phyloP scores from a whole-genome alignment of 2,113 vertebrate genomes.

The Notechis scutatus region DNA sequence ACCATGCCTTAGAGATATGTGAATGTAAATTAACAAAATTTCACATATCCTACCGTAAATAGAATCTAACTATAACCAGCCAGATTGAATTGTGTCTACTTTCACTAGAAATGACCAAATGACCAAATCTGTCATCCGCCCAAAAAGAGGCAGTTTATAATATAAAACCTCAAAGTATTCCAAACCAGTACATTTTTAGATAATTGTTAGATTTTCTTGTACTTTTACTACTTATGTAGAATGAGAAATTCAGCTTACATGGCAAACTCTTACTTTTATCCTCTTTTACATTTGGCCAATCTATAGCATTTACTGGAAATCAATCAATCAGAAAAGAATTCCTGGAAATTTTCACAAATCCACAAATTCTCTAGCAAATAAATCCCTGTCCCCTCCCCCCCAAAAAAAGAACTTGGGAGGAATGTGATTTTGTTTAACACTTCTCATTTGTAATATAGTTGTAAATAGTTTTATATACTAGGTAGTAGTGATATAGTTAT shows the following conservation, averaged over 20 bases:
- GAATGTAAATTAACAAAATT: background rate
- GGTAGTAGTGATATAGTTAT: background rate
- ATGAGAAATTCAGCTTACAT: background rate
- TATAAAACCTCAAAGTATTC: background rate
- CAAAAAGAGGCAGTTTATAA: background rate
- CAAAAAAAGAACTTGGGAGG: background rate
- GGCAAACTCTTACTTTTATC: background rate
- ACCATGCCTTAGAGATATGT: background rate
- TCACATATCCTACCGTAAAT: background rate
- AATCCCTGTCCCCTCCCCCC: background rate
- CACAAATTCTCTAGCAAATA: background rate
- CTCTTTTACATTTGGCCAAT: background rate
- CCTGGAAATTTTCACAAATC: too few relatives aligned
- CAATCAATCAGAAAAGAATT: background rate
- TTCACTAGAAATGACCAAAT: background rate
- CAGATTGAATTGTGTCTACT: background rate
- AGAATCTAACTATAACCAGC: background rate
- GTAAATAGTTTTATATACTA: background rate
- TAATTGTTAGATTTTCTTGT: background rate
- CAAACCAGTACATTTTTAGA: background rate
- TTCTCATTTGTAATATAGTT: background rate
- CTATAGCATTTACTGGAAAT: background rate
- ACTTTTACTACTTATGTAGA: background rate
- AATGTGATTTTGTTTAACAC: background rate
- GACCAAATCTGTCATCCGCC: background rate